Evolutionary conservation across 2,888 invertebrate genomes (phyloP).

Genomic region (Linnaemya tessellans): DNA sequence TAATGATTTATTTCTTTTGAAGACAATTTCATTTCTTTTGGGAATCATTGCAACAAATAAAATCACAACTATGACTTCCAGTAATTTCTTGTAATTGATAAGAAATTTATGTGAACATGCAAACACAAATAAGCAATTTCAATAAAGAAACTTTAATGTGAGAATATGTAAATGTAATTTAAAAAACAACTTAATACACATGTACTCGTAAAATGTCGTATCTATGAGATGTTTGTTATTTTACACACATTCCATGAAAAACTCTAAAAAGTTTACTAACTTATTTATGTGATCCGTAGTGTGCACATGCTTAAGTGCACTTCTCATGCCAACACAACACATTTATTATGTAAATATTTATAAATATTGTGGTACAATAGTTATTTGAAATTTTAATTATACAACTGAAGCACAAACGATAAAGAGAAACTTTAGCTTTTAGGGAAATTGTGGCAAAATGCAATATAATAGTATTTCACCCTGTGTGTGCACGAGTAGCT

Average conservation of each 20-base stretch:
- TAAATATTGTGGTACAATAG: constrained; percentile 30
- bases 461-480: neutral
- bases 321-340: neutral
- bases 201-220: no score
- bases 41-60: neutral
- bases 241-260: neutral
- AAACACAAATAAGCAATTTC: neutral
- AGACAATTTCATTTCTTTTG: neutral
- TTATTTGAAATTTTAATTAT: constrained; percentile 37
- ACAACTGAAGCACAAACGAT: constrained; percentile 1
- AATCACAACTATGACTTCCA: neutral
- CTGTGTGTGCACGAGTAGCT: neutral
- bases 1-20: neutral
- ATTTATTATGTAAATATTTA: constrained; percentile 23
- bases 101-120: neutral
- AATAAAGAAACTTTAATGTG: neutral
- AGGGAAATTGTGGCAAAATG: neutral
- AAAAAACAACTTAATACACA: no score
- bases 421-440: constrained; percentile 19
- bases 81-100: neutral
- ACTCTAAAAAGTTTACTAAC: neutral
- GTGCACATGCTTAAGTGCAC: neutral
- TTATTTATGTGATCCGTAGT: neutral
- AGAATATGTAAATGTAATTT: neutral
- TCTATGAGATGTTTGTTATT: no score